phyloP scores from a whole-genome alignment of 2,113 vertebrate genomes.

The Machaerirhynchus nigripectus region DNA sequence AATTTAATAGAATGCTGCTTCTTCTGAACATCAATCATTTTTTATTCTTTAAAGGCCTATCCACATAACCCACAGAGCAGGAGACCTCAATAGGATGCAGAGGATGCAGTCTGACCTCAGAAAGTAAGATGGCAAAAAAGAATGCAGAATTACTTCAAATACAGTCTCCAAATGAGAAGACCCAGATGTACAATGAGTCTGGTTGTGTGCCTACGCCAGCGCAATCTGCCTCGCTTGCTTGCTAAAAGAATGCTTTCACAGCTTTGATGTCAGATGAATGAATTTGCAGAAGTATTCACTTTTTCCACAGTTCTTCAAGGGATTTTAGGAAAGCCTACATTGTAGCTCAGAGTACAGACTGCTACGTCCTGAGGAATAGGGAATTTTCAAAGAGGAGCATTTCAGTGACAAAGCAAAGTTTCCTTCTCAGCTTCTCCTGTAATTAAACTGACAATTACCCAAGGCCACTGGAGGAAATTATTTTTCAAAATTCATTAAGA shows the following conservation, averaged over 20 bases:
- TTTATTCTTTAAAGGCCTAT: conserved; percentile 17
- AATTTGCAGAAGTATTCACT: conserved; percentile 46
- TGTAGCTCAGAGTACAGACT: not conserved
- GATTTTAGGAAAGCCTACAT: not conserved
- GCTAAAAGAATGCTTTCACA: conserved; percentile 35
- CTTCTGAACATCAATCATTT: conserved; percentile 27
- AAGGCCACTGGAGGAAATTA: conserved; percentile 35
- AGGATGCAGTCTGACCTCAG: not conserved
- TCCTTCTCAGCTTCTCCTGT: conserved; percentile 11
- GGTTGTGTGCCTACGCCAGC: not conserved
- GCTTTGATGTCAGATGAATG: conserved; percentile 49
- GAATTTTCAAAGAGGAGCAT: not conserved
- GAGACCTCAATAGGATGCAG: not conserved
- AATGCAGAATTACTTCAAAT: conserved; percentile 36
- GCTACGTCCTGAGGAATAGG: not conserved
- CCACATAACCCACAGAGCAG: conserved; percentile 13
- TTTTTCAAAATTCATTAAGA: conserved; percentile 47
- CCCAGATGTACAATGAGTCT: conserved; percentile 6
- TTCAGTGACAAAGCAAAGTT: conserved; percentile 37
- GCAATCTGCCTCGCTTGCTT: not conserved
- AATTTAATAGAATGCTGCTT: not conserved
- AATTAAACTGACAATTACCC: conserved; percentile 54
- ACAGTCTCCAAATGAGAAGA: not conserved
- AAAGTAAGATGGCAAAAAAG: not conserved
- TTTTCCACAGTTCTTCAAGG: conserved; percentile 30